Conservation (phyloP, 2,888 invertebrate species). For the Steinernema carpocapsae region DNA sequence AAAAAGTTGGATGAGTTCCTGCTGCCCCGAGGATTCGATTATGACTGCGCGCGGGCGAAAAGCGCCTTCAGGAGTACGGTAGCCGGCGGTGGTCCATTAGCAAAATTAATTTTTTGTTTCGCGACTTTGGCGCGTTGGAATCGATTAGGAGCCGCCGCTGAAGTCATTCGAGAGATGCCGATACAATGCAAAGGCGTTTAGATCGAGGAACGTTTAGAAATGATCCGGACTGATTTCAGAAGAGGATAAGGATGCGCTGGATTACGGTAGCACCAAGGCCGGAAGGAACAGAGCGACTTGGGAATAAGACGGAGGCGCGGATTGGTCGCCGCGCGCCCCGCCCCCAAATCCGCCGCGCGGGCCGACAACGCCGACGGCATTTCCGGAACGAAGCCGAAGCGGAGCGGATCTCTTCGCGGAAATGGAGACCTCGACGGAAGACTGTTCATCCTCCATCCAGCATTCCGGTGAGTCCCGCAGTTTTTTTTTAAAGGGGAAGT, state of each 20-base stretch:
- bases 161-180: too few species aligned
- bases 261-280: slow-evolving; percentile 15
- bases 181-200: too few species aligned
- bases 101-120: slow-evolving; percentile 6
- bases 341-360: slow-evolving; percentile 25
- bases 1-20: slow-evolving; percentile 30
- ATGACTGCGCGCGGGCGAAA: slow-evolving; percentile 35
- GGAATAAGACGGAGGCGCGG: slow-evolving; percentile 24
- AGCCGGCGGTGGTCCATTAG: slow-evolving; percentile 20
- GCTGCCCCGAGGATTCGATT: slow-evolving; percentile 27
- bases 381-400: slow-evolving; percentile 15
- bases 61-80: slow-evolving; percentile 23
- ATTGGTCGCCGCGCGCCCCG: slow-evolving; percentile 15
- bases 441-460: slow-evolving; percentile 27
- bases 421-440: slow-evolving; percentile 27
- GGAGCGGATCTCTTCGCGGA: slow-evolving; percentile 14
- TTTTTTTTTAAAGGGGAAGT: too few species aligned
- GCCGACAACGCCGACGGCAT: slow-evolving; percentile 30
- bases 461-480: slow-evolving; percentile 17
- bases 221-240: too few species aligned
- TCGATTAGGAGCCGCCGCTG: too few species aligned
- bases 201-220: too few species aligned
- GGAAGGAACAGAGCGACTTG: slow-evolving; percentile 11
- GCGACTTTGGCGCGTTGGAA: background rate
- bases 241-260: background rate